Evolutionary conservation across 2,797 vertebrate genomes (phyloP).

Genomic region (Lagocephalus sceleratus): DNA sequence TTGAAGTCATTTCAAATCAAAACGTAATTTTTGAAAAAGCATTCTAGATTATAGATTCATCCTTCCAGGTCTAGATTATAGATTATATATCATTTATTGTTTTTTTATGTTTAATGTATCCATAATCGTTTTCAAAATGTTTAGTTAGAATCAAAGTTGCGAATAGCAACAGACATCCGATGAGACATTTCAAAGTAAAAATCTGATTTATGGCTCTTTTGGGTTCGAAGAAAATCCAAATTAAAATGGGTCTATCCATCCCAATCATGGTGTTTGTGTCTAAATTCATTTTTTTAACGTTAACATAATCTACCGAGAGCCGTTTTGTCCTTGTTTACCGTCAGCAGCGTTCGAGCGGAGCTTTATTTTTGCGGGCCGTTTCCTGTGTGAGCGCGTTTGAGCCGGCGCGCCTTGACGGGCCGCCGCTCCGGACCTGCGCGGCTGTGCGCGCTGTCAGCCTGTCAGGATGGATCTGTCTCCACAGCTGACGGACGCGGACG

Average conservation of each 20-base stretch:
- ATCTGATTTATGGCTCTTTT: not conserved
- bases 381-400: constrained; percentile 8
- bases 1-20: too few relatives aligned
- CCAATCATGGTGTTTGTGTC: too few relatives aligned
- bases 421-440: constrained; percentile 32
- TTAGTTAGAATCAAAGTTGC: constrained; percentile 12
- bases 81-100: too few relatives aligned
- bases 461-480: constrained; percentile 45
- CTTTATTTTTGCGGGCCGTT: constrained; percentile 24
- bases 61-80: too few relatives aligned
- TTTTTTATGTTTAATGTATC: too few relatives aligned
- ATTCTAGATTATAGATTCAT: too few relatives aligned
- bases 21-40: too few relatives aligned
- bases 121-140: not conserved
- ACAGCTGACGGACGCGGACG: constrained; percentile 60
- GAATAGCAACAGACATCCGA: not conserved
- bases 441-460: constrained; percentile 42
- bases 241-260: not conserved
- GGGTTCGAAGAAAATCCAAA: not conserved
- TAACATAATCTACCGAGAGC: too few relatives aligned
- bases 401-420: constrained; percentile 15
- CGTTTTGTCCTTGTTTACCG: too few relatives aligned
- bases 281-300: too few relatives aligned
- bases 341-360: not conserved
- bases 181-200: constrained; percentile 44